phyloP scores from a whole-genome alignment of 2,888 invertebrate species.

The Biston stratarius region DNA sequence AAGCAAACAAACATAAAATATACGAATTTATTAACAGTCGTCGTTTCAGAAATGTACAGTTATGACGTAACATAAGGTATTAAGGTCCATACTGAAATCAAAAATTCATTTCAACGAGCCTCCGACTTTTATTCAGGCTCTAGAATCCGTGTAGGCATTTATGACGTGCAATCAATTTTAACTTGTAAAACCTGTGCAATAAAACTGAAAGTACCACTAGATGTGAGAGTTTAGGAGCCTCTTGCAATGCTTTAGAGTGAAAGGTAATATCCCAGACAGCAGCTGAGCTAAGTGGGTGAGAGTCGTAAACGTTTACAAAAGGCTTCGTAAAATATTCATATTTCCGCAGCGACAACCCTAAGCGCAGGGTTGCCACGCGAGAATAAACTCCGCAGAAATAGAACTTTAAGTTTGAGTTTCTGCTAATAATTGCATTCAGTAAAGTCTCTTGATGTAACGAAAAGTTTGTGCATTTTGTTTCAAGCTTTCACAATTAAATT shows the following conservation, averaged over 20 bases:
- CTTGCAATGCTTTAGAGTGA: conserved; percentile 33
- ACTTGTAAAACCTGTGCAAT: conserved; percentile 30
- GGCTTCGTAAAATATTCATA: conserved; percentile 66
- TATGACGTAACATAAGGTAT: conserved; percentile 29
- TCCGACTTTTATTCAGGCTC: conserved; percentile 24
- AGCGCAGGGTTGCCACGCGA: conserved; percentile 22
- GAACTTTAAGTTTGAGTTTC: conserved; percentile 31
- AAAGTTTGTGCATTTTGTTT: conserved; percentile 31
- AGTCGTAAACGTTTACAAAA: conserved; percentile 61
- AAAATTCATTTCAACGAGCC: conserved; percentile 36
- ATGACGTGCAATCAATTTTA: conserved; percentile 34
- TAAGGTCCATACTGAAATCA: conserved; percentile 26
- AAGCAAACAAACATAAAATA: conserved; percentile 25
- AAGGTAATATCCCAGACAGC: conserved; percentile 49
- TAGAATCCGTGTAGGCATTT: conserved; percentile 5
- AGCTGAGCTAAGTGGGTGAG: conserved; percentile 51
- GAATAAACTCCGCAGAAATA: conserved; percentile 26
- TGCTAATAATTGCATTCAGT: conserved; percentile 35
- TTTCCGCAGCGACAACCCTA: conserved; percentile 47
- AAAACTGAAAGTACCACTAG: conserved; percentile 31
- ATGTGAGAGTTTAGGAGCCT: background rate
- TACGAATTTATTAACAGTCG: conserved; percentile 20
- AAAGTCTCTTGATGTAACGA: conserved; percentile 29
- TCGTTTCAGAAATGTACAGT: conserved; percentile 32
- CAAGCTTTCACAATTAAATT: conserved; percentile 1